A percentile compares a stretch with the other conserved stretches of the same genome.
These are phyloP conservation scores for Papilio aristodemus DNA, from an alignment of 1,140 invertebrate genomes.

Conservation along the genomic window DNA sequence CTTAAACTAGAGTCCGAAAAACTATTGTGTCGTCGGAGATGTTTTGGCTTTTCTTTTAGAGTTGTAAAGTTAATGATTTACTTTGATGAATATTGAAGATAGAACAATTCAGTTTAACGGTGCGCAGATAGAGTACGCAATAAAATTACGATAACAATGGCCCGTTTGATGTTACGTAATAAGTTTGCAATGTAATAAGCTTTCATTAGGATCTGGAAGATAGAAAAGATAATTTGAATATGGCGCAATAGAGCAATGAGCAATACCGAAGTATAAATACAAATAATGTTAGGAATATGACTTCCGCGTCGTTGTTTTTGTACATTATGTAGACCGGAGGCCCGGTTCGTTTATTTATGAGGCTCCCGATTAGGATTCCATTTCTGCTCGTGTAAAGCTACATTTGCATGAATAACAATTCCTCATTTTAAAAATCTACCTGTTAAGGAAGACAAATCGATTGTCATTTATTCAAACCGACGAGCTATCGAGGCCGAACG, in stretches of 20 bases:
- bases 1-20: not conserved
- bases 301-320: conserved; percentile 66
- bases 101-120: conserved; percentile 2
- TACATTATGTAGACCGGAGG: conserved; percentile 58
- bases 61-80: not conserved
- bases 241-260: conserved; percentile 35
- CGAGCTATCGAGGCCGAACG: conserved; percentile 62
- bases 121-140: conserved; percentile 14
- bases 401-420: conserved; percentile 77
- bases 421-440: conserved; percentile 74
- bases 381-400: conserved; percentile 75
- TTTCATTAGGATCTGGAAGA: conserved; percentile 25
- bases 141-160: conserved; percentile 16
- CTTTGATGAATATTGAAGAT: not conserved
- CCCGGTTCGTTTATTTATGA: conserved; percentile 71
- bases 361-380: conserved; percentile 70
- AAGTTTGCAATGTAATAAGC: conserved; percentile 16
- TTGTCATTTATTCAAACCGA: conserved; percentile 69
- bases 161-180: conserved; percentile 19
- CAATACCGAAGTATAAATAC: conserved; percentile 16
- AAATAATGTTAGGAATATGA: conserved; percentile 42
- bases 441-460: conserved; percentile 72
- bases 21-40: not conserved
- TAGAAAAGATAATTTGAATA: conserved; percentile 37
- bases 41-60: not conserved